phyloP scores from a whole-genome alignment of 2,888 invertebrate species.

The Phymatocera aterrima region DNA sequence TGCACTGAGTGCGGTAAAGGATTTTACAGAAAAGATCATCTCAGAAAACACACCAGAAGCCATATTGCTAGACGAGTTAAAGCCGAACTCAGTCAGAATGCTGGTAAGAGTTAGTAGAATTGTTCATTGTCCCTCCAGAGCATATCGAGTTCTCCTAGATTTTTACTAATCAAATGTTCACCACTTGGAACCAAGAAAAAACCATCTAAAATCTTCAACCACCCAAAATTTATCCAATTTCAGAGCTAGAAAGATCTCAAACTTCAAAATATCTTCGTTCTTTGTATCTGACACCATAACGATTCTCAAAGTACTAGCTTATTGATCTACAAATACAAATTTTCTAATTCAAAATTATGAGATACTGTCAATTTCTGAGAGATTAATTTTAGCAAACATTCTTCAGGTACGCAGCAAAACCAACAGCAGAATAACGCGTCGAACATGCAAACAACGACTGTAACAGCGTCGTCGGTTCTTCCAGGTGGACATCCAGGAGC shows the following conservation, averaged over 20 bases:
- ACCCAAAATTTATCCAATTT: too few relatives aligned
- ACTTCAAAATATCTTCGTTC: too few relatives aligned
- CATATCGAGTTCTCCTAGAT: too few relatives aligned
- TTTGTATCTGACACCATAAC: too few relatives aligned
- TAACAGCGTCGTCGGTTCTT: conserved; percentile 69
- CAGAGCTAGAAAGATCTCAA: too few relatives aligned
- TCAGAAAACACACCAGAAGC: conserved; percentile 90
- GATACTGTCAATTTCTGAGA: background rate
- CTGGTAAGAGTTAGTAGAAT: conserved; percentile 63
- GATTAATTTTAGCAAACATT: conserved; percentile 22
- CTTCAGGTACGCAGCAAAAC: conserved; percentile 67
- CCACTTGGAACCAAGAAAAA: too few relatives aligned
- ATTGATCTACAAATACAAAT: background rate
- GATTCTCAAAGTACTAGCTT: background rate
- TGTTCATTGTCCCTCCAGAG: too few relatives aligned
- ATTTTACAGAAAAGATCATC: conserved; percentile 92
- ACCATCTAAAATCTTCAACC: too few relatives aligned
- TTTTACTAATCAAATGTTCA: too few relatives aligned
- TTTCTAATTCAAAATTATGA: background rate
- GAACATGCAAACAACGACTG: conserved; percentile 69
- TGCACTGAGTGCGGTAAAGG: conserved; percentile 94
- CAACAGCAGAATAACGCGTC: conserved; percentile 71
- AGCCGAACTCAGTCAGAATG: conserved; percentile 87
- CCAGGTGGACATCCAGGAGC: conserved; percentile 71
- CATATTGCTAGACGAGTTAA: conserved; percentile 91